A percentile compares a stretch with the other conserved stretches of the same genome.
Evolutionary conservation across 2,113 vertebrate genomes (phyloP).

Genomic region (Trichechus manatus): DNA sequence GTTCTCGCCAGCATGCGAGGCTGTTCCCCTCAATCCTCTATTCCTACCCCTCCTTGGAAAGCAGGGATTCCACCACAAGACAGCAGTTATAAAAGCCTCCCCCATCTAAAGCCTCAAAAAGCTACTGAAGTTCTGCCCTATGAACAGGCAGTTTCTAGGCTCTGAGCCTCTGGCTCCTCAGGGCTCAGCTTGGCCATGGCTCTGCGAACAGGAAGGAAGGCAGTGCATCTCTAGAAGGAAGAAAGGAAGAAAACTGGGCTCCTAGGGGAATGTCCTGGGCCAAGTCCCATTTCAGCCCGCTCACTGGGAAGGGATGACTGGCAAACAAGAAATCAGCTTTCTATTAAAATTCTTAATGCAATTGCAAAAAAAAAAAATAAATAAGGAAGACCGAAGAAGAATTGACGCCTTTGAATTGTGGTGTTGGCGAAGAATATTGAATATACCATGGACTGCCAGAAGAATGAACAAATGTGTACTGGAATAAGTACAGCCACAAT

Average conservation of each 20-base stretch:
- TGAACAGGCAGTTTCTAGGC: neutral
- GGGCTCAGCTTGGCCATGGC: neutral
- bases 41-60: neutral
- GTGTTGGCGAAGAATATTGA: neutral
- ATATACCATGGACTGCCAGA: neutral
- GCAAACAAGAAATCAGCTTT: constrained; percentile 1
- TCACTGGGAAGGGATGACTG: neutral
- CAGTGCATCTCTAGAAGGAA: neutral
- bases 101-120: neutral
- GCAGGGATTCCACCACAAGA: neutral
- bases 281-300: neutral
- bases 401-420: neutral
- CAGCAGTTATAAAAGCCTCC: neutral
- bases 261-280: neutral
- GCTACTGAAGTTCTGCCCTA: neutral
- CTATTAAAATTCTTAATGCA: constrained; percentile 66
- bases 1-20: neutral
- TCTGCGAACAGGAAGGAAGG: neutral
- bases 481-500: neutral
- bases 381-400: neutral
- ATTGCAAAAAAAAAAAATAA: neutral
- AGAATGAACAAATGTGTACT: neutral
- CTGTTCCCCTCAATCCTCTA: neutral
- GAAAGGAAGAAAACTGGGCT: neutral
- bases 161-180: neutral